Percentiles rank a stretch among this genome's conserved stretches.
Conservation (phyloP, 2,888 invertebrate genomes). For the Balanococcus diminutus region DNA sequence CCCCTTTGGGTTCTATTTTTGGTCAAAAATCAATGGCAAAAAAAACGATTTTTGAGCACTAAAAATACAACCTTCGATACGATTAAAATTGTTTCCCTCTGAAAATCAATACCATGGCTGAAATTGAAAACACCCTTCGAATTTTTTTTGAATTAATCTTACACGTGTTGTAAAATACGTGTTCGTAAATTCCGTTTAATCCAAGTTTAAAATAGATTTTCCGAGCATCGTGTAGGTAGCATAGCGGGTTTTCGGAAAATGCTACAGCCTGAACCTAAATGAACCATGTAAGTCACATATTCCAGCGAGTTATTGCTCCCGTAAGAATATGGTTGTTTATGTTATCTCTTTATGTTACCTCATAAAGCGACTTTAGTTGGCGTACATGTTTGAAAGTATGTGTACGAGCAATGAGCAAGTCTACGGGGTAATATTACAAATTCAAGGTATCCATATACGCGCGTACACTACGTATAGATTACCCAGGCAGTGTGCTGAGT, state of each 20-base stretch:
- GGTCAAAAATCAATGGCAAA: too few species aligned
- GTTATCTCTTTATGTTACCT: constrained; percentile 45
- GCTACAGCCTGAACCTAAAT: constrained; percentile 48
- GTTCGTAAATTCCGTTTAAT: too few species aligned
- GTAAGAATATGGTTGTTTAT: constrained; percentile 51
- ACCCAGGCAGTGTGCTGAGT: background rate
- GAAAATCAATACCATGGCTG: too few species aligned
- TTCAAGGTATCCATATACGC: constrained; percentile 19
- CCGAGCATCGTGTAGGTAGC: background rate
- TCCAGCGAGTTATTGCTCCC: constrained; percentile 52
- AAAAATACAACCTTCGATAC: too few species aligned
- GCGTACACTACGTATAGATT: too few species aligned
- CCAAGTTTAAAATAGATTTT: too few species aligned
- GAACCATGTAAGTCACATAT: constrained; percentile 55
- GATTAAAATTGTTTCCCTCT: too few species aligned
- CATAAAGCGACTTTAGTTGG: constrained; percentile 20
- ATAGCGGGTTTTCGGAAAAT: background rate
- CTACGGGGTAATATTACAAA: background rate
- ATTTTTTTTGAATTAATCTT: too few species aligned
- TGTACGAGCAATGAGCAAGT: background rate
- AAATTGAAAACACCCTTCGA: too few species aligned
- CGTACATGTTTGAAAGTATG: background rate
- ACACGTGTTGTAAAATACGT: too few species aligned
- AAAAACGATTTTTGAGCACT: too few species aligned
- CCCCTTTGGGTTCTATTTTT: too few species aligned